A percentile compares a stretch with the other conserved stretches of the same genome.
Conservation (phyloP, 2,113 vertebrate species). For the Osmerus mordax region DNA sequence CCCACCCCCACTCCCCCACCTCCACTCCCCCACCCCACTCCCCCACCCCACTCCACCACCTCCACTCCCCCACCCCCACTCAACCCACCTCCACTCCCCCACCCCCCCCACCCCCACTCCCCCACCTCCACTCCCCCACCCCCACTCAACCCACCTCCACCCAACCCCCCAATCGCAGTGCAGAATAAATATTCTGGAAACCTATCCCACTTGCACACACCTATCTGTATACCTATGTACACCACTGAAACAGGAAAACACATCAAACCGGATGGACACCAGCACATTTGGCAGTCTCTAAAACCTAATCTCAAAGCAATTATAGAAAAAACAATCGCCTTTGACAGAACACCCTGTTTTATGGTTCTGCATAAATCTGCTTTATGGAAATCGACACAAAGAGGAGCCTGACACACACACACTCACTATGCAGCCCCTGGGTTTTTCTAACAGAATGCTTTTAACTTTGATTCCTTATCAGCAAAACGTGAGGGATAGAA, state of each 20-base stretch:
- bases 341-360: conserved; percentile 47
- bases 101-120: too few relatives aligned
- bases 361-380: conserved; percentile 47
- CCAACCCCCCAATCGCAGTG: too few relatives aligned
- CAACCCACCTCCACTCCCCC: too few relatives aligned
- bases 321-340: conserved; percentile 50
- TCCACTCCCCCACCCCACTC: too few relatives aligned
- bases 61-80: too few relatives aligned
- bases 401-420: conserved; percentile 3
- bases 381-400: conserved; percentile 44
- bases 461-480: conserved; percentile 23
- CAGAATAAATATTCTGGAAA: too few relatives aligned
- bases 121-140: too few relatives aligned
- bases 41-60: too few relatives aligned
- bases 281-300: conserved; percentile 31
- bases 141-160: too few relatives aligned
- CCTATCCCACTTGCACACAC: background rate
- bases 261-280: conserved; percentile 33
- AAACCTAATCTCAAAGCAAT: conserved; percentile 54
- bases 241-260: conserved; percentile 28
- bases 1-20: too few relatives aligned
- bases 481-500: conserved; percentile 3
- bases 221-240: conserved; percentile 7
- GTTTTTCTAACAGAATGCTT: background rate
- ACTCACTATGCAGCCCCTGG: conserved; percentile 1